Evolutionary conservation across 2,797 vertebrate species (phyloP).

Genomic region (Pagetopsis macropterus): DNA sequence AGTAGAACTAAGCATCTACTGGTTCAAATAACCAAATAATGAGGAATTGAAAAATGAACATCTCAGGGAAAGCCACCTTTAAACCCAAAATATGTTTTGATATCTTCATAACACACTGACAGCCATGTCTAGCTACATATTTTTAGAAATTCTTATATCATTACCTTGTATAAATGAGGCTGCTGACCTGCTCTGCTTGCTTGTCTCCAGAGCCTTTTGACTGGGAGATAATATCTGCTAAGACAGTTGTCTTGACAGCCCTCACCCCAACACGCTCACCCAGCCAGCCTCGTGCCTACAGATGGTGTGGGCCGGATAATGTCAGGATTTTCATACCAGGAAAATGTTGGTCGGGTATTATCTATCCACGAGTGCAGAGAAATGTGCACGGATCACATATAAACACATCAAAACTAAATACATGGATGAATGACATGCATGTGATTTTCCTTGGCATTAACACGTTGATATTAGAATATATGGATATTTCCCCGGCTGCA

Average conservation of each 20-base stretch:
- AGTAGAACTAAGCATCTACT: neutral
- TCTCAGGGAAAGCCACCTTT: neutral
- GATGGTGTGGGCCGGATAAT: constrained; percentile 47
- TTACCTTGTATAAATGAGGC: constrained; percentile 4
- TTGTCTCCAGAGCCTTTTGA: constrained; percentile 23
- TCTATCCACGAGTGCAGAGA: neutral
- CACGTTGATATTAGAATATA: constrained; percentile 20
- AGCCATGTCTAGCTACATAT: neutral
- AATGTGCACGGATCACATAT: neutral
- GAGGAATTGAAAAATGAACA: constrained; percentile 13
- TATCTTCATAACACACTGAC: neutral
- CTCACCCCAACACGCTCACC: constrained; percentile 10
- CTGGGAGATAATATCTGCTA: constrained; percentile 26
- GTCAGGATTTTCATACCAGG: constrained; percentile 32
- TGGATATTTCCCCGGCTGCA: constrained; percentile 24
- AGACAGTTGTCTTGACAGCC: constrained; percentile 19
- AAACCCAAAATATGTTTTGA: neutral
- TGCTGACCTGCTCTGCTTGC: neutral
- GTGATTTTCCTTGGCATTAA: constrained; percentile 10
- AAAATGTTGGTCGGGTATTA: constrained; percentile 51
- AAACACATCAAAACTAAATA: neutral
- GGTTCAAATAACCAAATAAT: constrained; percentile 27
- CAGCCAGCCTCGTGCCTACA: constrained; percentile 32
- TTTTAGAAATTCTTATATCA: constrained; percentile 5
- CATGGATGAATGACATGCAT: neutral